Conservation (phyloP, 2,113 vertebrate species). For the Poeciliopsis retropinna region DNA sequence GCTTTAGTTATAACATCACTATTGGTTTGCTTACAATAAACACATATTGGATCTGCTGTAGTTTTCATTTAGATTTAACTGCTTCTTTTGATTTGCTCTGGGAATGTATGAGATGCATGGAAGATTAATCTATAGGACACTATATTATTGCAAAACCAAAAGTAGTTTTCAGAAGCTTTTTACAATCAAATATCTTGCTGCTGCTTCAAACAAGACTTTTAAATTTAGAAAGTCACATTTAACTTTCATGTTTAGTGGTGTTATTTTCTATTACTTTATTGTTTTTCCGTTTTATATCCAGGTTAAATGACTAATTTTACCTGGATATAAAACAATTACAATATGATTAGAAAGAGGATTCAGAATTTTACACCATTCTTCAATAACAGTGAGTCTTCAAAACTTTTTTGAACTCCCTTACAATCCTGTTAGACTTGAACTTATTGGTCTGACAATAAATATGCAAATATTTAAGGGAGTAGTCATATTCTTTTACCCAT, state of each 20-base stretch:
- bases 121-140: background rate
- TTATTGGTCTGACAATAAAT: no score
- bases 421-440: no score
- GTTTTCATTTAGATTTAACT: conserved; percentile 1
- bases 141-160: background rate
- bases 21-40: background rate
- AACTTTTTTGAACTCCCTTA: no score
- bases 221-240: background rate
- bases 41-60: background rate
- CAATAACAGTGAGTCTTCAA: no score
- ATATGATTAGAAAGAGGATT: background rate
- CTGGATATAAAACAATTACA: background rate
- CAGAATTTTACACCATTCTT: background rate
- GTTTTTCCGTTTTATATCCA: background rate
- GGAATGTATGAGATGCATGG: background rate
- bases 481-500: no score
- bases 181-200: background rate
- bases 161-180: background rate
- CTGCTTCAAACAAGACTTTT: background rate
- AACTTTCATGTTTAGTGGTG: background rate
- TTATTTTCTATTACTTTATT: background rate
- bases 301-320: background rate
- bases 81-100: background rate
- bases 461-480: no score
- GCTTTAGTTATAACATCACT: background rate